These are phyloP conservation scores for Sarcophaga caerulescens DNA, from an alignment of 2,888 invertebrate species.

Conservation along the genomic window DNA sequence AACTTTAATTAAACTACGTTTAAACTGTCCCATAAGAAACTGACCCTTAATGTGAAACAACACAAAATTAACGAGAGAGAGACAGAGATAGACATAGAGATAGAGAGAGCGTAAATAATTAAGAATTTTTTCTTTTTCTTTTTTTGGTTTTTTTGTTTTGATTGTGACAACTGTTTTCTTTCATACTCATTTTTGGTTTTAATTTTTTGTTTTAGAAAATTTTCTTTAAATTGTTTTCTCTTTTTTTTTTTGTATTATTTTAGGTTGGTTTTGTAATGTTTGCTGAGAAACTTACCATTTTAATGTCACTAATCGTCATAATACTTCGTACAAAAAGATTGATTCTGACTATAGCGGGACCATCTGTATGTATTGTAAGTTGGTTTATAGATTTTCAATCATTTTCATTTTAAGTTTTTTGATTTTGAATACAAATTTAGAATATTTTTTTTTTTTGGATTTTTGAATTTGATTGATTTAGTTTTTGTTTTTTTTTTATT, in stretches of 20 bases:
- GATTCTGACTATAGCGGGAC: slow-evolving; percentile 97
- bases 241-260: slow-evolving; percentile 46
- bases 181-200: slow-evolving; percentile 21
- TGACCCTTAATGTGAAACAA: slow-evolving; percentile 63
- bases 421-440: slow-evolving; percentile 36
- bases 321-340: slow-evolving; percentile 99
- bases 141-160: slow-evolving; percentile 47
- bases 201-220: slow-evolving; percentile 41
- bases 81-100: background rate
- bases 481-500: slow-evolving; percentile 38
- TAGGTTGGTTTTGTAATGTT: slow-evolving; percentile 66
- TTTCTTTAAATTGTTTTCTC: background rate
- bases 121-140: background rate
- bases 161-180: slow-evolving; percentile 62
- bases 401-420: slow-evolving; percentile 18
- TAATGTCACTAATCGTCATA: slow-evolving; percentile 99
- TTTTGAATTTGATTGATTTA: slow-evolving; percentile 35
- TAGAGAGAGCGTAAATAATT: background rate
- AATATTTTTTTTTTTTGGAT: too few relatives aligned
- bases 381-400: slow-evolving; percentile 47
- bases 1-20: slow-evolving; percentile 60
- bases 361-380: slow-evolving; percentile 85
- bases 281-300: slow-evolving; percentile 93
- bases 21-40: slow-evolving; percentile 63
- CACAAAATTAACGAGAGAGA: slow-evolving; percentile 26